Conservation (phyloP, 1,140 invertebrate species). For the Odontomachus brunneus region DNA sequence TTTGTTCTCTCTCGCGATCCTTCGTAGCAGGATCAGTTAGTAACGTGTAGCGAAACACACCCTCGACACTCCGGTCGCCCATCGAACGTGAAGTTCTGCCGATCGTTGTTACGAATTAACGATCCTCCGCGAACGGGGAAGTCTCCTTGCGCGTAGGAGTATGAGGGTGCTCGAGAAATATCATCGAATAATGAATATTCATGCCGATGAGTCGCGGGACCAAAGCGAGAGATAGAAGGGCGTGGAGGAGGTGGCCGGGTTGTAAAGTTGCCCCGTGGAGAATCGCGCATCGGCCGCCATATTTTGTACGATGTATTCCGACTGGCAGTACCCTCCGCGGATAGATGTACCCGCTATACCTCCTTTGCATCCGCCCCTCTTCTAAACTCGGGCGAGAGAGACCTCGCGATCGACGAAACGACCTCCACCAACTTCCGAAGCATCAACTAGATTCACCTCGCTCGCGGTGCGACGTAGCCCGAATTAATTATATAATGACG, state of each 20-base stretch:
- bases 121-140: conserved; percentile 75
- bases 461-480: conserved; percentile 19
- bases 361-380: conserved; percentile 69
- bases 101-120: conserved; percentile 84
- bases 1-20: neutral
- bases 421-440: conserved; percentile 68
- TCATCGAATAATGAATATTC: conserved; percentile 86
- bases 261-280: conserved; percentile 85
- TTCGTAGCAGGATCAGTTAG: neutral
- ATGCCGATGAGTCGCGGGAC: conserved; percentile 84
- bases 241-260: conserved; percentile 75
- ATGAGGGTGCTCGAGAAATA: conserved; percentile 82
- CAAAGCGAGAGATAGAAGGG: conserved; percentile 80
- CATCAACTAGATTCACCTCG: conserved; percentile 55
- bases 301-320: conserved; percentile 84
- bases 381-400: conserved; percentile 62
- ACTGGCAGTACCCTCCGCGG: conserved; percentile 54
- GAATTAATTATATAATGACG: conserved; percentile 46
- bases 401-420: conserved; percentile 48
- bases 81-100: conserved; percentile 68
- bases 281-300: conserved; percentile 83
- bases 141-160: conserved; percentile 61
- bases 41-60: neutral
- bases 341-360: conserved; percentile 57
- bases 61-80: neutral